Evolutionary conservation across 1,140 invertebrate species (phyloP).

Genomic region (Xylocopa sonorina): DNA sequence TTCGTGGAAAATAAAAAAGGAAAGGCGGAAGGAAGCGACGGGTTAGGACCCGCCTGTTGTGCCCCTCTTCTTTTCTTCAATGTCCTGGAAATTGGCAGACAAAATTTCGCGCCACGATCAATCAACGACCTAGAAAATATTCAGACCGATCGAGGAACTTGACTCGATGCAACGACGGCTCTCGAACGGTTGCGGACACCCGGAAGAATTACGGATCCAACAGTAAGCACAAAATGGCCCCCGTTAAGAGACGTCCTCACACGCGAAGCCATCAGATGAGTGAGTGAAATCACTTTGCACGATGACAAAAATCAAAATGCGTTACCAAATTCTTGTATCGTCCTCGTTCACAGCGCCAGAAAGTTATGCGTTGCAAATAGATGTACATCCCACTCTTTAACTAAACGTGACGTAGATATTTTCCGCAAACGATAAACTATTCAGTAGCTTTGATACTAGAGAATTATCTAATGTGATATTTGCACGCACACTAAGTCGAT

Average conservation of each 20-base stretch:
- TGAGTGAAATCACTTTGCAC: slow-evolving; percentile 48
- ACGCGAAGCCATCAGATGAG: slow-evolving; percentile 36
- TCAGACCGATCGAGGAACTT: background rate
- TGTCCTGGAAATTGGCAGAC: slow-evolving; percentile 39
- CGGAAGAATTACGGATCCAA: slow-evolving; percentile 6
- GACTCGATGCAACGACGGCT: too few relatives aligned
- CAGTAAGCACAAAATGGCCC: slow-evolving; percentile 57
- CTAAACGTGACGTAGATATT: too few relatives aligned
- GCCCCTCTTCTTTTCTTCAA: slow-evolving; percentile 37
- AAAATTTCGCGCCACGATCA: slow-evolving; percentile 56
- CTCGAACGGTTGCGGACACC: background rate
- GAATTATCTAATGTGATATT: too few relatives aligned
- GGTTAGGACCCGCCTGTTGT: slow-evolving; percentile 15
- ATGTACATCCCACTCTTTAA: too few relatives aligned
- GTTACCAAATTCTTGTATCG: background rate
- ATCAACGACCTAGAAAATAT: slow-evolving; percentile 10
- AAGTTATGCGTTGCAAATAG: too few relatives aligned
- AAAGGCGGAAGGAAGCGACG: slow-evolving; percentile 1
- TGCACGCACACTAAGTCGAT: background rate
- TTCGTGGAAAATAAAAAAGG: slow-evolving; percentile 9
- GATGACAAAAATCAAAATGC: background rate
- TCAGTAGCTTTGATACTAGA: too few relatives aligned
- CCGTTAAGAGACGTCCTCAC: slow-evolving; percentile 34
- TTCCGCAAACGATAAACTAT: too few relatives aligned
- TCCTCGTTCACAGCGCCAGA: too few relatives aligned